phyloP scores from a whole-genome alignment of 2,888 invertebrate species.

The Anagyrus pseudococci region DNA sequence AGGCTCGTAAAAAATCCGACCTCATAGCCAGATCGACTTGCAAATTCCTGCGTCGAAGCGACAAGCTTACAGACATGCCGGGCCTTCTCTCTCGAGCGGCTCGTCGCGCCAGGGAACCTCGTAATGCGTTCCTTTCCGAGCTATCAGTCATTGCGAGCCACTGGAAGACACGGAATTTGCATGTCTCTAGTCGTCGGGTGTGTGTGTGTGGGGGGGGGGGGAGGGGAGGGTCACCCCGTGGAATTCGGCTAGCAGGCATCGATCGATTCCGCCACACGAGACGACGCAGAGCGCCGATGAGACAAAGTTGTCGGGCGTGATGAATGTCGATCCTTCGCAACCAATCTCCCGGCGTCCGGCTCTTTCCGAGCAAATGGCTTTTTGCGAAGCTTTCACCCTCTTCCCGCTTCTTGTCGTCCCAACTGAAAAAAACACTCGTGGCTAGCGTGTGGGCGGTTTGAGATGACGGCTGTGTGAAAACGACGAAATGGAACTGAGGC shows the following conservation, averaged over 20 bases:
- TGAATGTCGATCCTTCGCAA: slow-evolving; percentile 42
- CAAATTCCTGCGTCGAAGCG: neutral
- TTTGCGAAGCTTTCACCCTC: too few relatives aligned
- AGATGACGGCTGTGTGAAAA: too few relatives aligned
- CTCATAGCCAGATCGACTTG: neutral
- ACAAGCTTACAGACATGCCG: too few relatives aligned
- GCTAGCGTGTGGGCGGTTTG: too few relatives aligned
- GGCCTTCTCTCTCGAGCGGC: too few relatives aligned
- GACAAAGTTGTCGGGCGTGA: slow-evolving; percentile 42
- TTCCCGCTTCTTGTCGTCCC: too few relatives aligned
- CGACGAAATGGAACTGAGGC: too few relatives aligned
- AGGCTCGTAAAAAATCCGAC: neutral
- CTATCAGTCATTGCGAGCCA: slow-evolving; percentile 14
- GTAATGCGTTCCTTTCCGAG: neutral
- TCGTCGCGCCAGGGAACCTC: too few relatives aligned
- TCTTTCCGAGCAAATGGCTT: slow-evolving; percentile 38
- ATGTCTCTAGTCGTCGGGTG: neutral
- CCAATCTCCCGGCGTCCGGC: slow-evolving; percentile 30
- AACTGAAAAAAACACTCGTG: too few relatives aligned
- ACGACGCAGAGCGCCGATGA: neutral
- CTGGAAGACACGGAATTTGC: slow-evolving; percentile 1
- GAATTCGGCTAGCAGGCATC: too few relatives aligned
- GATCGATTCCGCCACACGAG: slow-evolving; percentile 9
- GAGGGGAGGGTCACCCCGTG: too few relatives aligned
- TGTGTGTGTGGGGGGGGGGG: too few relatives aligned